Percentiles rank a stretch among this genome's conserved stretches.
phyloP scores from a whole-genome alignment of 2,797 vertebrate species.

The Pantherophis alleghaniensis region DNA sequence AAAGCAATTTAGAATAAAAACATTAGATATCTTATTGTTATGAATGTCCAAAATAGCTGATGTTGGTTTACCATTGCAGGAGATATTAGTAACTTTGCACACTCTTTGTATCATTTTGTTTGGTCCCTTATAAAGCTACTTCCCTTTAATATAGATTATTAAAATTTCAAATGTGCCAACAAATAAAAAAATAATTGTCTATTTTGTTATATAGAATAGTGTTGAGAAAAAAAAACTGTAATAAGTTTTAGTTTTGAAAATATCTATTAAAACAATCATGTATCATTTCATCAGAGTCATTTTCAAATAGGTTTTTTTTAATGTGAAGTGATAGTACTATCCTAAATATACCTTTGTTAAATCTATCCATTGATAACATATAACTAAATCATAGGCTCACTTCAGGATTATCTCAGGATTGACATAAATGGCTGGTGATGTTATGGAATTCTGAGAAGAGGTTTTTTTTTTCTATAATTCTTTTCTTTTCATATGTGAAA shows the following conservation, averaged over 20 bases:
- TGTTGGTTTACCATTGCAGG: not conserved
- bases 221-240: not conserved
- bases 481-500: not conserved
- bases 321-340: not conserved
- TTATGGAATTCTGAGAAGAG: not conserved
- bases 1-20: not conserved
- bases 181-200: not conserved
- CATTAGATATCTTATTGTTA: not conserved
- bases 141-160: not conserved
- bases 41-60: not conserved
- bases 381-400: not conserved
- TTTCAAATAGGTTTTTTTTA: not conserved
- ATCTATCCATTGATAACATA: not conserved
- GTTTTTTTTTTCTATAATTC: not conserved
- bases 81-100: not conserved
- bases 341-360: not conserved
- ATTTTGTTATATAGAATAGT: not conserved
- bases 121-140: not conserved
- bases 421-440: not conserved
- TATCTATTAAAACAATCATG: not conserved
- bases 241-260: not conserved
- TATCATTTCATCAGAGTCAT: not conserved
- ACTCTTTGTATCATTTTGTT: not conserved
- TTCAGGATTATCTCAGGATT: not conserved
- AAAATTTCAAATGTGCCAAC: not conserved